These are phyloP conservation scores for Mobula birostris DNA, from an alignment of 2,113 vertebrate genomes.

Conservation along the genomic window DNA sequence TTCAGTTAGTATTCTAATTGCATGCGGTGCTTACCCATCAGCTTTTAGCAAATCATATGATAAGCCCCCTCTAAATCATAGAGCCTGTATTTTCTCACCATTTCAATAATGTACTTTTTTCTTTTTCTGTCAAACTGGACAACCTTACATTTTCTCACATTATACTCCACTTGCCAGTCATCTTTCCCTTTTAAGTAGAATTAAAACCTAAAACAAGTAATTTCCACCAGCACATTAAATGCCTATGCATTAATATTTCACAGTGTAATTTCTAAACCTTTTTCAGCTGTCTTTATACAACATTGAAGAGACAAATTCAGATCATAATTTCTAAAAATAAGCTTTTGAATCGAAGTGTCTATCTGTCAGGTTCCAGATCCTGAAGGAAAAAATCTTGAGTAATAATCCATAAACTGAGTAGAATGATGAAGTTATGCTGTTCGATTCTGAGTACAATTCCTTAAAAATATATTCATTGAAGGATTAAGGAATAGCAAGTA, in stretches of 20 bases:
- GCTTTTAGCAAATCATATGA: too few species aligned
- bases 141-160: too few species aligned
- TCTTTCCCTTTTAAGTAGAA: too few species aligned
- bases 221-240: background rate
- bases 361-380: background rate
- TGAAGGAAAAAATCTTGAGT: background rate
- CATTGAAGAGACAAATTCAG: too few species aligned
- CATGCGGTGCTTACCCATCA: too few species aligned
- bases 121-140: too few species aligned
- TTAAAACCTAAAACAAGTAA: background rate
- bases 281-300: background rate
- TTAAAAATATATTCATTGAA: constrained; percentile 6
- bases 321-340: background rate
- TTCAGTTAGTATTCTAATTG: too few species aligned
- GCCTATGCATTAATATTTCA: background rate
- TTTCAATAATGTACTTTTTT: too few species aligned
- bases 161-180: too few species aligned
- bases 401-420: background rate
- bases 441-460: background rate
- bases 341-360: background rate
- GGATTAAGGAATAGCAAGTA: background rate
- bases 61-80: too few species aligned
- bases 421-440: background rate
- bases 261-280: background rate
- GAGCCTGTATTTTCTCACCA: too few species aligned